Evolutionary conservation across 1,140 invertebrate genomes (phyloP).

Genomic region (Brachionus manjavacas): DNA sequence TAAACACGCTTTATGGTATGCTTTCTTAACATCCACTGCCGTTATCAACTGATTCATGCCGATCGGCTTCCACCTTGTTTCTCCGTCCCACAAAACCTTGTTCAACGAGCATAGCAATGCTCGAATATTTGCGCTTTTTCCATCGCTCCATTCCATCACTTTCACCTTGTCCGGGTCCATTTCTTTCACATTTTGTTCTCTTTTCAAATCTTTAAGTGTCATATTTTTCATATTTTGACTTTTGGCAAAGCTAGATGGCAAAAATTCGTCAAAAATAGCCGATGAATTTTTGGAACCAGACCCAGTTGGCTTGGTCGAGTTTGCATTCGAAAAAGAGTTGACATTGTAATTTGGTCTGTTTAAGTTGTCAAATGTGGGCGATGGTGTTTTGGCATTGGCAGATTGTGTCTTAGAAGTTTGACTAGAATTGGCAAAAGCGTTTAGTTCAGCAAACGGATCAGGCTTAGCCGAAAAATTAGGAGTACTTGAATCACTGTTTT

Average conservation of each 20-base stretch:
- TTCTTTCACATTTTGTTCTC: slow-evolving; percentile 29
- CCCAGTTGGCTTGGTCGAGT: not conserved
- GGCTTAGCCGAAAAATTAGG: not conserved
- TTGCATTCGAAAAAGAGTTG: not conserved
- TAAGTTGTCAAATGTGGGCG: not conserved
- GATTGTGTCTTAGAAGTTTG: not conserved
- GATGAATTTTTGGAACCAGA: not conserved
- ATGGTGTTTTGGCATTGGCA: not conserved
- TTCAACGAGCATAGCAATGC: slow-evolving; percentile 88
- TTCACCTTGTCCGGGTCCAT: slow-evolving; percentile 84
- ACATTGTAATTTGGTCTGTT: slow-evolving; percentile 6
- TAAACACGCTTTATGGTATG: slow-evolving; percentile 87
- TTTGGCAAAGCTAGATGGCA: slow-evolving; percentile 4
- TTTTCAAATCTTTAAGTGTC: slow-evolving; percentile 30
- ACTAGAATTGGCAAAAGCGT: not conserved
- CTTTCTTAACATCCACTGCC: slow-evolving; percentile 85
- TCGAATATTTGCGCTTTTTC: slow-evolving; percentile 91
- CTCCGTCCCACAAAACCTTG: slow-evolving; percentile 85
- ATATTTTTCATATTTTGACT: slow-evolving; percentile 27
- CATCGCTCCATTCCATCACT: slow-evolving; percentile 80
- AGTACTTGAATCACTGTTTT: not conserved
- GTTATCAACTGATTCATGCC: slow-evolving; percentile 90
- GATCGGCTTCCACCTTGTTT: slow-evolving; percentile 76
- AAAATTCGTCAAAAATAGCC: slow-evolving; percentile 32
- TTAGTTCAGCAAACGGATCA: slow-evolving; percentile 26